Evolutionary conservation across 1,140 invertebrate genomes (phyloP).

Genomic region (Bilobella aurantiaca): DNA sequence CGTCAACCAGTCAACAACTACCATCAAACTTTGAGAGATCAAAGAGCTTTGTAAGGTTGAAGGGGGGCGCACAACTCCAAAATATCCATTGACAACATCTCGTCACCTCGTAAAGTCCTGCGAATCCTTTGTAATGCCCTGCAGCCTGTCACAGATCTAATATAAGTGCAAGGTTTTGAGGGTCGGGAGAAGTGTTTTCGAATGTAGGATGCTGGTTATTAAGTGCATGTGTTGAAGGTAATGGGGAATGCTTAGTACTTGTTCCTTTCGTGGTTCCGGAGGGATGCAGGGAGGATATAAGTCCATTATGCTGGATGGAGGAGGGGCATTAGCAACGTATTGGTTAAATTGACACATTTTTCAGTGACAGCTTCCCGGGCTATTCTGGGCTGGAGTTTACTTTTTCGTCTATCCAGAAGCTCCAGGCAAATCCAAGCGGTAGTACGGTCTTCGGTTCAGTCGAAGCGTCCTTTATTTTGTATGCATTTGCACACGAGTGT

Average conservation of each 20-base stretch:
- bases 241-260: not conserved
- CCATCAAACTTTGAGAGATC: not conserved
- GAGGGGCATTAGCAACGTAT: not conserved
- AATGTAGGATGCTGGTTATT: not conserved
- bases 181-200: too few relatives aligned
- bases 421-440: too few relatives aligned
- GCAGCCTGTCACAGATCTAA: too few relatives aligned
- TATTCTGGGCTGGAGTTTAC: not conserved
- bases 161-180: too few relatives aligned
- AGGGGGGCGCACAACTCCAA: too few relatives aligned
- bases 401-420: too few relatives aligned
- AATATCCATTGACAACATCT: too few relatives aligned
- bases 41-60: not conserved
- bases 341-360: slow-evolving; percentile 13
- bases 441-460: too few relatives aligned
- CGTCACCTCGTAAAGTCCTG: not conserved
- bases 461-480: too few relatives aligned
- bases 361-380: slow-evolving; percentile 8
- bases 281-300: too few relatives aligned
- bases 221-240: slow-evolving; percentile 2
- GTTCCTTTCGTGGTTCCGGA: not conserved
- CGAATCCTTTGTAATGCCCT: not conserved
- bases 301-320: too few relatives aligned
- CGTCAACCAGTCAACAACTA: not conserved
- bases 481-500: too few relatives aligned